Evolutionary conservation across 2,113 vertebrate genomes (phyloP).

Genomic region (Pogonocichla stellata): DNA sequence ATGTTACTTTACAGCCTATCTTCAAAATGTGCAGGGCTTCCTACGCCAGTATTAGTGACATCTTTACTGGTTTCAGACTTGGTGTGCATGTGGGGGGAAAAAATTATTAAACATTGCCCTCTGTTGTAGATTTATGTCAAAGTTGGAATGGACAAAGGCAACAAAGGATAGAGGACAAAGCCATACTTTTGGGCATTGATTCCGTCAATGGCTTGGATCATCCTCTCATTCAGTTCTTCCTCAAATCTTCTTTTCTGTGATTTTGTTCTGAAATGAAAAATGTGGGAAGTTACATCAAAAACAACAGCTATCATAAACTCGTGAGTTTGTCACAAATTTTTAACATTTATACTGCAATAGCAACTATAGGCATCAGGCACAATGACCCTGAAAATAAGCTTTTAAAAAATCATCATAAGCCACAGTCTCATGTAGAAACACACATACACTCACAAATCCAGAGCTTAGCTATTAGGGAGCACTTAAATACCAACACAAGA

Average conservation of each 20-base stretch:
- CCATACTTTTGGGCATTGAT: constrained; percentile 97
- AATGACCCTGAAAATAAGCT: background rate
- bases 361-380: background rate
- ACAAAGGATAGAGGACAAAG: background rate
- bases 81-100: background rate
- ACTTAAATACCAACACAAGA: background rate
- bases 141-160: background rate
- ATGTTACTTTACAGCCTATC: background rate
- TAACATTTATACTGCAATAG: background rate
- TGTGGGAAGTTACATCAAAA: background rate
- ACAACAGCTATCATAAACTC: background rate
- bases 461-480: background rate
- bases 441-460: background rate
- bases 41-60: background rate
- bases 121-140: background rate
- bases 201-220: constrained; percentile 96
- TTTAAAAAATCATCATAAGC: background rate
- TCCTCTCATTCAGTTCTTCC: constrained; percentile 94
- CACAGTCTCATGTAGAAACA: background rate
- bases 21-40: background rate
- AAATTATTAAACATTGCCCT: background rate
- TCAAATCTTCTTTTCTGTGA: constrained; percentile 97
- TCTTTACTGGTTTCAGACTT: background rate
- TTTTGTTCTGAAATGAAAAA: constrained; percentile 83
- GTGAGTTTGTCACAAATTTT: background rate